Evolutionary conservation across 2,797 vertebrate species (phyloP), one percentile per base, ranked within the genome.

Genomic region (Gymnopithys bicolor): DNA sequence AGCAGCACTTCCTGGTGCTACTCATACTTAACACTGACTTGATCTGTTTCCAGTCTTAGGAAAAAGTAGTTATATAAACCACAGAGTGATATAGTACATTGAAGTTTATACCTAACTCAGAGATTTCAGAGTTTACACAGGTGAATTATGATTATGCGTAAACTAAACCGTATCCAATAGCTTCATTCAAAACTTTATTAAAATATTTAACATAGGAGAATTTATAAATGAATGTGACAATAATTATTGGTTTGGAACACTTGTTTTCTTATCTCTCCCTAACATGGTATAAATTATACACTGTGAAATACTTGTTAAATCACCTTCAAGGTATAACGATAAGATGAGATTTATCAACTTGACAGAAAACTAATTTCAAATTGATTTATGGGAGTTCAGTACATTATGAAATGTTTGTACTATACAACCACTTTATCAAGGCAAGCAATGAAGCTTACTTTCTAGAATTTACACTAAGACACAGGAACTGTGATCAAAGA

Each of bases 321-420:
- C 80, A 88, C 66, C 73, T 88, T 93, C 69, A 82, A 88, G 66
- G 52, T 94, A 64, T 83, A 94, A 81, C 3, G 19, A 39, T 91
- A 83, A 80, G 70, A 89, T 59, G 43, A 94, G 45, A 88, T 88
- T 91, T 91, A 95, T 91, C 94, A 94, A 49, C 28, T 63, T 84
- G 87, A 90, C 70, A 71, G 46, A 70, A 94, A 94, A 91, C 76
- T 94, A 93, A 95, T 95, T 95, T 84, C 46, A 87, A 82, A 82
- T 84, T 94, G 87, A 96, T 90, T 91, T 93, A 91, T 84, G 52
- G 37, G 28, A 91, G 8, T 64, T 95, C 39, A 79, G 35, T 78
- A 46, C 32, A 60, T 83, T 87, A 75, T 59, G 48, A 88, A 94
- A 82, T 48, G 39, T 84, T 96, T 88, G 37, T 67, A 73, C 35